Base-by-base conservation (phyloP, 2,888 invertebrate genomes). In the Lacanobia oleracea region DNA sequence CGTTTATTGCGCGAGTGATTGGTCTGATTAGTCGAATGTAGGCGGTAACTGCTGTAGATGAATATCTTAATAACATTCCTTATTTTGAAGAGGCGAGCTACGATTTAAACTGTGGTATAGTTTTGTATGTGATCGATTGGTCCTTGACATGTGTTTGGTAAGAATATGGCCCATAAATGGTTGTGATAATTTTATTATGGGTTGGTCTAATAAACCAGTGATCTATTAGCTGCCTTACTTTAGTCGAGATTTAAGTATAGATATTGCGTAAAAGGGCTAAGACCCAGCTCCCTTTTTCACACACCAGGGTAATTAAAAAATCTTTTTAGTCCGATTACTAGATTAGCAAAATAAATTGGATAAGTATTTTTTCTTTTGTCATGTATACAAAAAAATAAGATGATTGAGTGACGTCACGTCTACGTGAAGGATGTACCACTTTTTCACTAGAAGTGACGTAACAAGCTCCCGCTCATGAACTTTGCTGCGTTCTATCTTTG, bases 1-100 rank as follows among this genome's bases (percentile, higher is more conserved):
- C 75, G 53, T 69, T 69, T 66, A 82, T 67, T 67, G 82, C 61
- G 40, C 23, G 59, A 84, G 72, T 67, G 81, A 82, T 81, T 84
- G 82, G 60, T 77, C 54, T 82, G 73, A 84, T 84, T 81, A 73
- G 60, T 66, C 7, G 51, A 69, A 57, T 60, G 82, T 77, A 67
- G 82, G 82, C 73, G 84, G 37, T 64, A 71, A 73, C 56, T 81
- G 66, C 40, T 51, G 33, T 27, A 81, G 75, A 81, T 75, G 68
- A 64, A 71, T 79, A 80, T 83, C 83, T 83, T 65, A 67, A 70
- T 66, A 71, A 65, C 48, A 62, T 75, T 67, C 65, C 65, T 27
- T 75, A 71, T 70, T 79, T 60, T 54, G 51, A 60, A 23, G 48
- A 57, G 45, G 45, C 37, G 40, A 79, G 16, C 54, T 33, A 50